These are phyloP conservation scores for Helobdella robusta DNA, from an alignment of 2,888 invertebrate genomes.

Conservation along the genomic window DNA sequence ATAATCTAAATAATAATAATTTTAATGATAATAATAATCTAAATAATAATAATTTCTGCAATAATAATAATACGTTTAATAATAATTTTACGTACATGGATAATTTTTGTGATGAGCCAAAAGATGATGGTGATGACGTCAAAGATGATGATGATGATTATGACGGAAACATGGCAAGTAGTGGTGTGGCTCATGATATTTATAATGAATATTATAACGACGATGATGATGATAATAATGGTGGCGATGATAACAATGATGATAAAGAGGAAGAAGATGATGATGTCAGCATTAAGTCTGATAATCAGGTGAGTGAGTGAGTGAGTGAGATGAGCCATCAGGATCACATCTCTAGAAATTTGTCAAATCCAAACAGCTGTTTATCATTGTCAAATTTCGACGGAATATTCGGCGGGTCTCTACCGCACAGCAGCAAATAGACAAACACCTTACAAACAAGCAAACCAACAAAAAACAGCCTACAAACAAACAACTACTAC, in stretches of 20 bases:
- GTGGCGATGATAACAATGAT: conserved; percentile 43
- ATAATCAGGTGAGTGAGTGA: too few species aligned
- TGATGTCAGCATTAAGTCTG: too few species aligned
- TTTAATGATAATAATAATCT: conserved; percentile 6
- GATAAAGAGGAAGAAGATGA: background rate
- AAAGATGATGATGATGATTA: background rate
- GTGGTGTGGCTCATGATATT: background rate
- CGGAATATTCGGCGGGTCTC: too few species aligned
- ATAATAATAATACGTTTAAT: background rate
- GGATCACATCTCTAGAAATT: too few species aligned
- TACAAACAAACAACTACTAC: too few species aligned
- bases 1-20: conserved; percentile 1
- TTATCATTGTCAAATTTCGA: too few species aligned
- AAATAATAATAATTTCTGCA: background rate
- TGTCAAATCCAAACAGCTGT: too few species aligned
- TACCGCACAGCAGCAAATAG: too few species aligned
- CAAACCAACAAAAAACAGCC: too few species aligned
- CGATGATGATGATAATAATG: conserved; percentile 13
- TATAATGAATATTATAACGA: conserved; percentile 16
- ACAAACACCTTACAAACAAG: too few species aligned
- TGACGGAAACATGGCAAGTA: background rate
- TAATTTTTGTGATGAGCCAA: background rate
- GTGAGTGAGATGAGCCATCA: too few species aligned
- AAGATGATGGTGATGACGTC: background rate
- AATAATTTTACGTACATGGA: conserved; percentile 2